A percentile compares a stretch with the other conserved stretches of the same genome.
Evolutionary conservation across 2,888 invertebrate species (phyloP).

Genomic region (Xestobium rufovillosum): DNA sequence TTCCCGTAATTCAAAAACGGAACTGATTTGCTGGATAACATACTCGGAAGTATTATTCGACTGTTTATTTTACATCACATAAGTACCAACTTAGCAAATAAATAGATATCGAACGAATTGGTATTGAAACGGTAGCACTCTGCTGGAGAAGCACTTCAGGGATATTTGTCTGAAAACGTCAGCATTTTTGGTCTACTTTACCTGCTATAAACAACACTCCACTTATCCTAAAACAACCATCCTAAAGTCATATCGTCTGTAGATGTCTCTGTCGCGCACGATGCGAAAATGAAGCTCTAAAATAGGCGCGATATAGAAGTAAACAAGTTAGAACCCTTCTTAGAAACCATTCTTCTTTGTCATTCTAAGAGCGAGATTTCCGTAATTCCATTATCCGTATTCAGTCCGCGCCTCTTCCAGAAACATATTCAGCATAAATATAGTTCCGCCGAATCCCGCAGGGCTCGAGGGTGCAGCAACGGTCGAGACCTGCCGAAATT

Average conservation of each 20-base stretch:
- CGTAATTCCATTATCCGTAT: constrained; percentile 37
- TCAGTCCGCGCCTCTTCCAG: constrained; percentile 33
- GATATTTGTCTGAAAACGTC: constrained; percentile 24
- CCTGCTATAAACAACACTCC: constrained; percentile 28
- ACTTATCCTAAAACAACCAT: constrained; percentile 9
- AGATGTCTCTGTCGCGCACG: constrained; percentile 4
- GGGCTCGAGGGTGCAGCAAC: constrained; percentile 31
- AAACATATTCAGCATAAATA: constrained; percentile 38
- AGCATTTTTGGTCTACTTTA: constrained; percentile 23
- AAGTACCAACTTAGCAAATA: too few species aligned
- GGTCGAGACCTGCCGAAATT: constrained; percentile 36
- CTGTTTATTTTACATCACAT: too few species aligned
- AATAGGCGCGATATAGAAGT: constrained; percentile 30
- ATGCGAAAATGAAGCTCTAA: constrained; percentile 13
- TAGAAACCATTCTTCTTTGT: constrained; percentile 34
- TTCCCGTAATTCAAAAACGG: too few species aligned
- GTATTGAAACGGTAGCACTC: too few species aligned
- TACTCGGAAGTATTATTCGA: too few species aligned
- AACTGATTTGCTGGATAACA: too few species aligned
- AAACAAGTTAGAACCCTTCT: constrained; percentile 33
- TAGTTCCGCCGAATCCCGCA: constrained; percentile 34
- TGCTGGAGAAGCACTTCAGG: too few species aligned
- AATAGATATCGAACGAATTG: too few species aligned
- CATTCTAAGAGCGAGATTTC: constrained; percentile 35
- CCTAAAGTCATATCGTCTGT: not conserved